Conservation (phyloP, 2,888 invertebrate genomes). For the Ctena decussata region DNA sequence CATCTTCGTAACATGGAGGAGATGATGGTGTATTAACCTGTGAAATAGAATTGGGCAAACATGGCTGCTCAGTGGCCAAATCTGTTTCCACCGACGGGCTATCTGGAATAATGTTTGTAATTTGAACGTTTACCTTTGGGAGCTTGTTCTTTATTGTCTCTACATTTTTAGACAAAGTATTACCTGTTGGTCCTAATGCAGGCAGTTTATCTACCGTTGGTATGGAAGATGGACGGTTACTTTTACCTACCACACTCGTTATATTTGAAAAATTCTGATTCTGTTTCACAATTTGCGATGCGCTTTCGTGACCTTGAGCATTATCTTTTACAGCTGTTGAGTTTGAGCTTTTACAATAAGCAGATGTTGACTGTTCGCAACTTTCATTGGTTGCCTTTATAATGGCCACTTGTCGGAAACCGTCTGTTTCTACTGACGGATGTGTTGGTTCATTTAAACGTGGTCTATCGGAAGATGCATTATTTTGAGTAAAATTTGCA, state of each 20-base stretch:
- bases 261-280: background rate
- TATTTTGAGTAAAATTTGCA: slow-evolving; percentile 32
- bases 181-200: background rate
- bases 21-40: slow-evolving; percentile 46
- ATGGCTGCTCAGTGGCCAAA: background rate
- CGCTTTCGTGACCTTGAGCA: too few species aligned
- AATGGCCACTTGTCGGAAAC: too few species aligned
- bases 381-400: too few species aligned
- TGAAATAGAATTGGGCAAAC: background rate
- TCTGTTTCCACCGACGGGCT: background rate
- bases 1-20: slow-evolving; percentile 67
- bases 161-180: background rate
- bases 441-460: background rate
- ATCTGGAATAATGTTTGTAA: slow-evolving; percentile 38
- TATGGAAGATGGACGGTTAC: slow-evolving; percentile 39
- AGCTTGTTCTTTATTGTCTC: background rate
- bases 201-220: background rate
- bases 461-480: too few species aligned
- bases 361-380: too few species aligned
- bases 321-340: too few species aligned
- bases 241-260: slow-evolving; percentile 23
- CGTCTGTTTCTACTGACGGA: too few species aligned
- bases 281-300: too few species aligned
- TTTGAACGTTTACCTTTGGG: background rate
- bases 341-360: too few species aligned